Evolutionary conservation across 2,797 vertebrate genomes (phyloP).

Genomic region (Urocyon cinereoargenteus): DNA sequence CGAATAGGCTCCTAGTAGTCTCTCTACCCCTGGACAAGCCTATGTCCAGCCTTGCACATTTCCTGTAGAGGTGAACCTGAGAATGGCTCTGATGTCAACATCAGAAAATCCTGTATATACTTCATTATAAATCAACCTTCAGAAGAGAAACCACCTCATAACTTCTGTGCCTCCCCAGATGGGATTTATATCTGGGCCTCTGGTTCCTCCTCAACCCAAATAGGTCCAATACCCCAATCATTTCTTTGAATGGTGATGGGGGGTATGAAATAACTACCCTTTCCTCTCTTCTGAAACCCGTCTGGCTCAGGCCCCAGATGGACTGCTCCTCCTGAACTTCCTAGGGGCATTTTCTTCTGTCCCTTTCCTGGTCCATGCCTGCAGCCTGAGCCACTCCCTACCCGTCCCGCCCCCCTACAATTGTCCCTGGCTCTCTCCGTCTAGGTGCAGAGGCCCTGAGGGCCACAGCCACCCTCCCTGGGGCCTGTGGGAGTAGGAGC

Average conservation of each 20-base stretch:
- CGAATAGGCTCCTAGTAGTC: not conserved
- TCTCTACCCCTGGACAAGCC: not conserved
- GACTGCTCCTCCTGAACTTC: not conserved
- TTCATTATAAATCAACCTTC: not conserved
- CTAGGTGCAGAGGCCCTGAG: not conserved
- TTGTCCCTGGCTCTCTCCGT: not conserved
- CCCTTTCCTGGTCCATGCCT: not conserved
- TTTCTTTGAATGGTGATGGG: not conserved
- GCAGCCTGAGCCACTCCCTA: not conserved
- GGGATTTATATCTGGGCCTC: constrained; percentile 33
- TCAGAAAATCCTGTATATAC: not conserved
- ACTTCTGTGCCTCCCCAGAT: not conserved
- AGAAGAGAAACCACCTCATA: not conserved
- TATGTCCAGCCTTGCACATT: constrained; percentile 18
- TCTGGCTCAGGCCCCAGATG: not conserved
- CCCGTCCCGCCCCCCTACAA: too few relatives aligned
- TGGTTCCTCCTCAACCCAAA: constrained; percentile 1
- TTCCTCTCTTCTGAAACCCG: not conserved
- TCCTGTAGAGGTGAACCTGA: constrained; percentile 1
- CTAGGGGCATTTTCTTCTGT: not conserved
- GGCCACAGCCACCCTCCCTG: not conserved
- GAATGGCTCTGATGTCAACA: not conserved
- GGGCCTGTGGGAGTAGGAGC: not conserved
- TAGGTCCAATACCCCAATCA: not conserved
- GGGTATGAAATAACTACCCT: not conserved